Evolutionary conservation across 2,797 vertebrate species (phyloP).

Genomic region (Gallirallus australis): DNA sequence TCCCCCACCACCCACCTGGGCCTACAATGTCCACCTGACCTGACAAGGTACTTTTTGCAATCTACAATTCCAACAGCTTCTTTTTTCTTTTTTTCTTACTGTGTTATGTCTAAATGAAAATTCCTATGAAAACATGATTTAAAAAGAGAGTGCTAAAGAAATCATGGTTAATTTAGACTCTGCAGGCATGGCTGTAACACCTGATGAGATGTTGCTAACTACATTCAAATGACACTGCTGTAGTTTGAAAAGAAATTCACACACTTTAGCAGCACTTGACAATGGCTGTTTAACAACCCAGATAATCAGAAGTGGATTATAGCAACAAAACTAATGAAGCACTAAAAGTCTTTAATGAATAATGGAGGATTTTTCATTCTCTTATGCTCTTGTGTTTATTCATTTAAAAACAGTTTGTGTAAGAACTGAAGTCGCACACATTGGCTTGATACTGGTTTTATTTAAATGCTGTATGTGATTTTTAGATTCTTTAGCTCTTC

Average conservation of each 20-base stretch:
- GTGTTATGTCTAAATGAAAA: background rate
- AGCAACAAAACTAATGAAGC: conserved; percentile 58
- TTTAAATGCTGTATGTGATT: background rate
- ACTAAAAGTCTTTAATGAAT: conserved; percentile 44
- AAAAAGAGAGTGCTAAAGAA: conserved; percentile 32
- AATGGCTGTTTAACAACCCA: conserved; percentile 57
- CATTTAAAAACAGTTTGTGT: conserved; percentile 6
- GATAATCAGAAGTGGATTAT: conserved; percentile 54
- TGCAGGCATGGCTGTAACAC: conserved; percentile 12
- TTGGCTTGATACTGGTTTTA: background rate
- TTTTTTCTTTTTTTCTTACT: background rate
- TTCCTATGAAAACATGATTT: conserved; percentile 41
- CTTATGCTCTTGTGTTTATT: conserved; percentile 22
- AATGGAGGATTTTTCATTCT: conserved; percentile 23
- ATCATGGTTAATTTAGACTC: conserved; percentile 34
- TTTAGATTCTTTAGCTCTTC: background rate
- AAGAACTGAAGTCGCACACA: background rate
- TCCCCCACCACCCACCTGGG: background rate
- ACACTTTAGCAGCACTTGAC: conserved; percentile 51
- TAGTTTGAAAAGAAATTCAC: conserved; percentile 16
- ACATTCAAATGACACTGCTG: background rate
- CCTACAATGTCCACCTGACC: background rate
- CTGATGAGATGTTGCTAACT: conserved; percentile 28
- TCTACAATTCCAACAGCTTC: background rate
- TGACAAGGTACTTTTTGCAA: background rate